These are phyloP conservation scores for Labia minor DNA, from an alignment of 2,888 invertebrate genomes.

Conservation along the genomic window DNA sequence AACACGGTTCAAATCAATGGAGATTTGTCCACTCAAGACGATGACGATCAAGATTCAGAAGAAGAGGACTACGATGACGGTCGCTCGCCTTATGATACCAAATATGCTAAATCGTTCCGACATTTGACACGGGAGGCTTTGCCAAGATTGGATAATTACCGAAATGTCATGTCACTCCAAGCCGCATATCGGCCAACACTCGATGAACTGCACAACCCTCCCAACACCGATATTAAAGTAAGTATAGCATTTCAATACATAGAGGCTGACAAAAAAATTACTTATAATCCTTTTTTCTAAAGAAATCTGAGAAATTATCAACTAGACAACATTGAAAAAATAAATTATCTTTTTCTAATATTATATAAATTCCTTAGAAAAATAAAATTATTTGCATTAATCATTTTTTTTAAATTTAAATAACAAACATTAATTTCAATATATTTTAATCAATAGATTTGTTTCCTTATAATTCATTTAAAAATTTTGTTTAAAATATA, in stretches of 20 bases:
- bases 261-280: no score
- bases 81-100: constrained; percentile 49
- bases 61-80: constrained; percentile 40
- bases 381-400: no score
- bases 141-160: constrained; percentile 77
- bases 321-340: no score
- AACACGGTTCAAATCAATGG: constrained; percentile 30
- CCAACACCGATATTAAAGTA: constrained; percentile 62
- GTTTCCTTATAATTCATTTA: no score
- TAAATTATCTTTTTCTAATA: no score
- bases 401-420: no score
- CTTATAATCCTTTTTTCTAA: no score
- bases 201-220: constrained; percentile 79
- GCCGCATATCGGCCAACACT: constrained; percentile 77
- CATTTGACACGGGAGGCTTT: constrained; percentile 80
- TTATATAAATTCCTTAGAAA: no score
- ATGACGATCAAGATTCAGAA: constrained; percentile 29
- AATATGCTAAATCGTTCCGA: constrained; percentile 68
- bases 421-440: no score
- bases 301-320: no score
- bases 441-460: no score
- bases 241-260: constrained; percentile 31
- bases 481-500: no score
- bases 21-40: constrained; percentile 32
- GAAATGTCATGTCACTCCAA: constrained; percentile 78